These are phyloP conservation scores for Tetragonisca angustula DNA, from an alignment of 2,888 invertebrate species.

Conservation along the genomic window DNA sequence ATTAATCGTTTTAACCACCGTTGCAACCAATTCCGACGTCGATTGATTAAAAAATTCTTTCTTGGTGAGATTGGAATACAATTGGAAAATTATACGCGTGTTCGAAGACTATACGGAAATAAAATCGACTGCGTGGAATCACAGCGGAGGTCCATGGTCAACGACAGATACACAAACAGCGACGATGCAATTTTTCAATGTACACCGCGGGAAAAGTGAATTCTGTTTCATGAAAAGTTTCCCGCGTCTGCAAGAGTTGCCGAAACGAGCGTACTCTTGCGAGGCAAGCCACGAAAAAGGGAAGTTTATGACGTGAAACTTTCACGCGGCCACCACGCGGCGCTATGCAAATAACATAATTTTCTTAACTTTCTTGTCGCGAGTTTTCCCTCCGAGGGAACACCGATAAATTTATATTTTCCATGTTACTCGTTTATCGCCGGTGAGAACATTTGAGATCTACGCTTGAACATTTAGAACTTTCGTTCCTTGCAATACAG, in stretches of 20 bases:
- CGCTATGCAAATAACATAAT: conserved; percentile 49
- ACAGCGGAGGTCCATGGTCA: neutral
- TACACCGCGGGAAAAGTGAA: conserved; percentile 20
- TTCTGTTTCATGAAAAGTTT: conserved; percentile 24
- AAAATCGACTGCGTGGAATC: neutral
- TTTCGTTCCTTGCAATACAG: neutral
- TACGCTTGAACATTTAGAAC: neutral
- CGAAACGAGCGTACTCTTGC: conserved; percentile 10
- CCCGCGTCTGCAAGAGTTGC: conserved; percentile 16
- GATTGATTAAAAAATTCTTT: neutral
- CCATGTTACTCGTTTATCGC: neutral
- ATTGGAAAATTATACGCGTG: neutral
- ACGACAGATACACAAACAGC: neutral
- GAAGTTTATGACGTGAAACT: conserved; percentile 48
- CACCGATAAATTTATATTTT: conserved; percentile 23
- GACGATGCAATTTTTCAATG: conserved; percentile 42
- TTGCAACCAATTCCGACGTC: too few relatives aligned
- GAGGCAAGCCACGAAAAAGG: conserved; percentile 32
- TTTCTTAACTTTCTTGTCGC: conserved; percentile 36
- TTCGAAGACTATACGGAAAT: neutral
- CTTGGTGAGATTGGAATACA: neutral
- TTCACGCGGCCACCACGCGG: conserved; percentile 16
- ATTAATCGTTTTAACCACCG: neutral
- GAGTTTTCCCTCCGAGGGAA: conserved; percentile 12
- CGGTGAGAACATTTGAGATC: neutral